Base-by-base conservation (phyloP, 2,113 vertebrate species). In the Candoia aspera region DNA sequence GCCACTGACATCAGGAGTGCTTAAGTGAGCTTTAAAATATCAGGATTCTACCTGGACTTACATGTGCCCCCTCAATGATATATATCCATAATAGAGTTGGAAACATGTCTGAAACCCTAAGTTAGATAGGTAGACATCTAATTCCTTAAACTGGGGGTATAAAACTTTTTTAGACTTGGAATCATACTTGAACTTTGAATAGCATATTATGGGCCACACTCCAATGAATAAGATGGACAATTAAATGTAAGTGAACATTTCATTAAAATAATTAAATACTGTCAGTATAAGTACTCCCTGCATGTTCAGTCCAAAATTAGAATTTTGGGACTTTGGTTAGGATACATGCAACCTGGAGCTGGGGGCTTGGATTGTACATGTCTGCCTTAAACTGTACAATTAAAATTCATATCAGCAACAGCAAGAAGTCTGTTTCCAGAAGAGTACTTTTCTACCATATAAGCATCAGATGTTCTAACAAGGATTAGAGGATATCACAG, bases 401-500 rank as follows among this genome's bases (percentile, higher is more conserved):
- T 92, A 21, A 54, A 92, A 89, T 26, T 84, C 13, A 8, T 49
- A 62, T 53, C 11, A 59, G 37, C 54, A 46, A 10, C 26, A 8
- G 11, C 33, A 83, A 59, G 55, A 37, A 42, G 8, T 4, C 13
- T n/a, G 3, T 59, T 42, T 58, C 9, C 17, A 33, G 17, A 42
- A 59, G 10, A 88, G 6, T n/a, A 37, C 62, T n/a, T 79, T 53
- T 85, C 73, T 84, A 29, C 42, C 68, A 12, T 24, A 54, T 4
- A 26, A 24, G 42, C 4, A 62, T 89, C 87, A 84, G n/a, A 37
- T 62, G 11, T 12, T 62, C 87, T 57, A 60, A 46, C 59, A 68
- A 90, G 33, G 46, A 90, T 73, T 19, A 73, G 33, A 90, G 53
- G 58, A 57, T 23, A 90, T 85, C 58, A 73, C 10, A 92, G 59